phyloP scores from a whole-genome alignment of 2,113 vertebrate genomes.

The Morone saxatilis region DNA sequence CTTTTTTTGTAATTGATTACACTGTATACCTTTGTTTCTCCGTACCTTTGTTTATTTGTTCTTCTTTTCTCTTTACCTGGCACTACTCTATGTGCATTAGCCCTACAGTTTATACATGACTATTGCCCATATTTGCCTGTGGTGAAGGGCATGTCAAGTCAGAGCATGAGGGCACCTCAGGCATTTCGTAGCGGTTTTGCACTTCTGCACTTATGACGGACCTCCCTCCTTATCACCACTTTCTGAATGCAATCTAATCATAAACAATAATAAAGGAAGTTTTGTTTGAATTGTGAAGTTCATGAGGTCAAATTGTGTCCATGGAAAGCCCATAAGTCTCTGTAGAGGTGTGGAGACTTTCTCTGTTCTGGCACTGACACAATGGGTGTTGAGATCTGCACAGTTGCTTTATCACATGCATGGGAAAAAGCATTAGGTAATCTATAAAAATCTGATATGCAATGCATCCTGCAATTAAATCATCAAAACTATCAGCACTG shows the following conservation, averaged over 20 bases:
- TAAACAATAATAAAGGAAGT: conserved; percentile 75
- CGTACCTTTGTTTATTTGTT: conserved; percentile 30
- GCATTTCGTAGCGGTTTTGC: conserved; percentile 46
- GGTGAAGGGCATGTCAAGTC: conserved; percentile 28
- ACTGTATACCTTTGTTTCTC: conserved; percentile 38
- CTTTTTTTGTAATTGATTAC: conserved; percentile 60
- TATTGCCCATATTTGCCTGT: conserved; percentile 3
- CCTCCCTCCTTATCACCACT: conserved; percentile 60
- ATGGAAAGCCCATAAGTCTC: conserved; percentile 37
- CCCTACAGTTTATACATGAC: neutral
- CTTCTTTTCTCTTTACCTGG: conserved; percentile 17
- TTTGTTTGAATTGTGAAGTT: conserved; percentile 61
- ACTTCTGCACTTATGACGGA: conserved; percentile 34
- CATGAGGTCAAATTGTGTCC: conserved; percentile 56
- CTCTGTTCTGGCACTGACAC: conserved; percentile 35
- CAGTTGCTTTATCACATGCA: conserved; percentile 31
- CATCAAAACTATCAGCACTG: conserved; percentile 3
- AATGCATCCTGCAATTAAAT: conserved; percentile 19
- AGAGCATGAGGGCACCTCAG: conserved; percentile 37
- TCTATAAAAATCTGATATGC: conserved; percentile 19
- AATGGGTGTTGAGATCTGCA: conserved; percentile 42
- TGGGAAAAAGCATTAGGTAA: conserved; percentile 28
- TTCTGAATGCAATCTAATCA: conserved; percentile 69
- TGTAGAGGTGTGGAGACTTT: conserved; percentile 15
- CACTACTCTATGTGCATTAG: neutral